phyloP scores from a whole-genome alignment of 2,113 vertebrate species.

The Calonectris borealis region DNA sequence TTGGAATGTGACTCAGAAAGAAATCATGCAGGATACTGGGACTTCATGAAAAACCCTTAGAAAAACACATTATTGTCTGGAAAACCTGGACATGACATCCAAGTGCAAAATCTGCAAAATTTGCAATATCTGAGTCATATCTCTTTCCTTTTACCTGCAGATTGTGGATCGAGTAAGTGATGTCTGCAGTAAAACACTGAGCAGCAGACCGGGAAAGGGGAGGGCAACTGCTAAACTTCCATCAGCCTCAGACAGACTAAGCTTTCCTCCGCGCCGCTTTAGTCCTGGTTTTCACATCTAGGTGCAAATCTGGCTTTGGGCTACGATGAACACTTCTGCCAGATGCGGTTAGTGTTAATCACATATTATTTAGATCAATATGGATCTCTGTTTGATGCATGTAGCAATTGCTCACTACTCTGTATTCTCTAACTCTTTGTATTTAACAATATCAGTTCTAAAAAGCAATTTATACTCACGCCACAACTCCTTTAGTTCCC shows the following conservation, averaged over 20 bases:
- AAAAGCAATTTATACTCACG: not conserved
- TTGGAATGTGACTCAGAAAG: not conserved
- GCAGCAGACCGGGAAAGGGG: not conserved
- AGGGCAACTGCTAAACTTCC: not conserved
- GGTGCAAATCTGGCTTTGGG: not conserved
- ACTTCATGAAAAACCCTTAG: not conserved
- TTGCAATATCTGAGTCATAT: not conserved
- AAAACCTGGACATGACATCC: not conserved
- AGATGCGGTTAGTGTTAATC: not conserved
- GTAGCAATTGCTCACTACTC: not conserved
- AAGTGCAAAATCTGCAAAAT: not conserved
- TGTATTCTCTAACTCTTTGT: not conserved
- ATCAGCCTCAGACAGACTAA: accelerated
- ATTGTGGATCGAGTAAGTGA: not conserved
- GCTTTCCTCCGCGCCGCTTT: not conserved
- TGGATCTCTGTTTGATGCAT: not conserved
- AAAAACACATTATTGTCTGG: not conserved
- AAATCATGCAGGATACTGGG: not conserved
- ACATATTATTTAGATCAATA: not conserved
- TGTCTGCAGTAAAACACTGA: not conserved
- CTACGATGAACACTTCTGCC: not conserved
- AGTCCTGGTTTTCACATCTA: not conserved
- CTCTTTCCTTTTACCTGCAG: not conserved
- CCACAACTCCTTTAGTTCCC: not conserved
- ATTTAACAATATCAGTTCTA: not conserved